These are phyloP conservation scores for Oceanodroma tethys DNA, from an alignment of 2,113 vertebrate species.

Conservation along the genomic window DNA sequence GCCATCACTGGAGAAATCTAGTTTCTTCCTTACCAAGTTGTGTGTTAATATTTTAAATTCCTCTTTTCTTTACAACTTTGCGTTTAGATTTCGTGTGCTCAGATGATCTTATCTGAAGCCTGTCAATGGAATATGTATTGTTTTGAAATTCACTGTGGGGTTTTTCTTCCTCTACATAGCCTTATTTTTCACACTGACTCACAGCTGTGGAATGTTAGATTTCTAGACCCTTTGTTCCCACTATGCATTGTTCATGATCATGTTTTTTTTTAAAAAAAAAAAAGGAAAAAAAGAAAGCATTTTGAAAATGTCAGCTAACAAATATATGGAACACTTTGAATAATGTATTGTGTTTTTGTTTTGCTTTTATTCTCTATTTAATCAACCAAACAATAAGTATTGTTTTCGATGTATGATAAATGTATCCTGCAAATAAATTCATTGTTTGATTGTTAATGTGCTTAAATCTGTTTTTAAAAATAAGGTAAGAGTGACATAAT, in stretches of 20 bases:
- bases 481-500: not conserved
- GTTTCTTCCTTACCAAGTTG: not conserved
- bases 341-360: slow-evolving; percentile 47
- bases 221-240: slow-evolving; percentile 54
- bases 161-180: slow-evolving; percentile 8
- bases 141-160: not conserved
- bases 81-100: not conserved
- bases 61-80: not conserved
- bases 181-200: slow-evolving; percentile 48
- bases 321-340: slow-evolving; percentile 43
- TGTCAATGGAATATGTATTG: slow-evolving; percentile 29
- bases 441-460: slow-evolving; percentile 44
- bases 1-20: not conserved
- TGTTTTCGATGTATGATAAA: slow-evolving; percentile 53
- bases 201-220: slow-evolving; percentile 57
- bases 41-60: not conserved
- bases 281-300: not conserved
- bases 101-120: slow-evolving; percentile 26
- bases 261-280: rapidly evolving
- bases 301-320: slow-evolving; percentile 51
- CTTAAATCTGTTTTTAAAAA: slow-evolving; percentile 28
- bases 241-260: slow-evolving; percentile 46
- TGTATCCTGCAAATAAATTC: slow-evolving; percentile 59
- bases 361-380: slow-evolving; percentile 23
- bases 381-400: slow-evolving; percentile 59